A percentile compares a stretch with the other conserved stretches of the same genome.
These are phyloP conservation scores for Dasypus novemcinctus DNA, from an alignment of 2,113 vertebrate species.

Conservation along the genomic window DNA sequence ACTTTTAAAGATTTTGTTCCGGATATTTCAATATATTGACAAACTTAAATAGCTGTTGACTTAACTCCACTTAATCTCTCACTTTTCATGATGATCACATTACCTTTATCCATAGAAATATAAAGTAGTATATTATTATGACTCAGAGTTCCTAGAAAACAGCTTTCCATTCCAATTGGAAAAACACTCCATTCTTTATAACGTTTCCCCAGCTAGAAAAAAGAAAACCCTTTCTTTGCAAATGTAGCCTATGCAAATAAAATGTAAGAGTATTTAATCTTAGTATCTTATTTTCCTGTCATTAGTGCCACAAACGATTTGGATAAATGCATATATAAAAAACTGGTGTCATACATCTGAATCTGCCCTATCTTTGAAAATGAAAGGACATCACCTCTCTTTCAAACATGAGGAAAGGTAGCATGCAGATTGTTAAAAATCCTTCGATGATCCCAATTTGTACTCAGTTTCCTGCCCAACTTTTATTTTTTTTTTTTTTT, in stretches of 20 bases:
- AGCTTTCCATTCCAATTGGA: too few species aligned
- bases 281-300: constrained; percentile 35
- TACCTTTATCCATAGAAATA: constrained; percentile 16
- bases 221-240: not conserved
- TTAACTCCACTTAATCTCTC: not conserved
- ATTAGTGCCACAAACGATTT: not conserved
- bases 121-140: not conserved
- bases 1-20: not conserved
- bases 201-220: not conserved
- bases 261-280: not conserved
- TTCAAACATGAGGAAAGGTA: constrained; percentile 12
- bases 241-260: constrained; percentile 31
- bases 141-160: not conserved
- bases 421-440: not conserved
- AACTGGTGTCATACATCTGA: constrained; percentile 1
- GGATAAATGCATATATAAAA: not conserved
- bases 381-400: not conserved
- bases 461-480: constrained; percentile 42
- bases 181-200: not conserved
- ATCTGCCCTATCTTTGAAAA: not conserved
- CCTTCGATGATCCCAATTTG: not conserved
- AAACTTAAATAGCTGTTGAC: not conserved
- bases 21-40: not conserved
- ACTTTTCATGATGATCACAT: not conserved
- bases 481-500: too few species aligned